These are phyloP conservation scores for Melanostoma scalare DNA, from an alignment of 2,888 invertebrate genomes.

Conservation along the genomic window DNA sequence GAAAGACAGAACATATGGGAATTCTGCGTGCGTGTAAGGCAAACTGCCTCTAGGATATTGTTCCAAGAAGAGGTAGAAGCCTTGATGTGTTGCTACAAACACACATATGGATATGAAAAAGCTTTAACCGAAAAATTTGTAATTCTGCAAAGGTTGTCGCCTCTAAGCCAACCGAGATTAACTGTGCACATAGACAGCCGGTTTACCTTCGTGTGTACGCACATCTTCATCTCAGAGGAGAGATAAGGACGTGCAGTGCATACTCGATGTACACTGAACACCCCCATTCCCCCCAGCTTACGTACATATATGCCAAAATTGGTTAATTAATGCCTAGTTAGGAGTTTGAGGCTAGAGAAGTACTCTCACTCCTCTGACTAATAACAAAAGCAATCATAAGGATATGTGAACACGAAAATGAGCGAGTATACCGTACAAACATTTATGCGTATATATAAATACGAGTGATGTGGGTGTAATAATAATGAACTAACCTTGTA, in stretches of 20 bases:
- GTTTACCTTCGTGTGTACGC: conserved; percentile 5
- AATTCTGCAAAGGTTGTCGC: conserved; percentile 71
- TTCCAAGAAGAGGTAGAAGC: conserved; percentile 10
- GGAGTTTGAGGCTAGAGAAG: conserved; percentile 35
- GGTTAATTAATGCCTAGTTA: conserved; percentile 74
- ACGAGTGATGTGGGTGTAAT: conserved; percentile 19
- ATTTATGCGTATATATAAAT: not conserved
- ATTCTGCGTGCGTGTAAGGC: conserved; percentile 28
- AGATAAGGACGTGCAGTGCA: conserved; percentile 72
- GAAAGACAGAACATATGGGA: conserved; percentile 45
- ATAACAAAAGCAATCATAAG: conserved; percentile 68
- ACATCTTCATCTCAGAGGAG: conserved; percentile 56
- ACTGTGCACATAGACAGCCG: conserved; percentile 44
- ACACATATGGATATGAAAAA: conserved; percentile 5
- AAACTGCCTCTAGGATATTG: conserved; percentile 47
- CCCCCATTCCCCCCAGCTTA: conserved; percentile 14
- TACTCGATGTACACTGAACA: conserved; percentile 34
- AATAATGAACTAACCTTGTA: conserved; percentile 80
- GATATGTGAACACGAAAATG: conserved; percentile 39
- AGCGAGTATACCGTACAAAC: not conserved
- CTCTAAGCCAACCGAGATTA: conserved; percentile 72
- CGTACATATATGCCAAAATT: conserved; percentile 64
- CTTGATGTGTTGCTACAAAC: conserved; percentile 18
- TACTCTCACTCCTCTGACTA: conserved; percentile 11
- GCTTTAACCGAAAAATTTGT: conserved; percentile 63